Conservation (phyloP, 2,888 invertebrate species). For the Linnaemya tessellans region DNA sequence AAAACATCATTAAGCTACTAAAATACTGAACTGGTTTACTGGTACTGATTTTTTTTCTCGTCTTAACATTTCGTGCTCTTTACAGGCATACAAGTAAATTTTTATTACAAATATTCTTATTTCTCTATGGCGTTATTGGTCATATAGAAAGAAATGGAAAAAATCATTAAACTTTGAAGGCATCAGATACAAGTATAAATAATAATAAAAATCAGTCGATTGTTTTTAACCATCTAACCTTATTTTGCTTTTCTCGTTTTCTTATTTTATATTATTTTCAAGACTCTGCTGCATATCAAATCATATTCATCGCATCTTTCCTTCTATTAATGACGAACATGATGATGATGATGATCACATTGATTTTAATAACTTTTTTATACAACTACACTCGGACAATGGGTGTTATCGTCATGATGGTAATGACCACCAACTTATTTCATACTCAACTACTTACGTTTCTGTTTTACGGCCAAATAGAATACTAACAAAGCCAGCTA, state of each 20-base stretch:
- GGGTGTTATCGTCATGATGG: constrained; percentile 16
- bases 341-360: constrained; percentile 24
- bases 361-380: constrained; percentile 45
- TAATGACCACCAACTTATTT: constrained; percentile 44
- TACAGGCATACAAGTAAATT: background rate
- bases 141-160: constrained; percentile 1
- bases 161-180: constrained; percentile 25
- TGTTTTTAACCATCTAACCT: constrained; percentile 44
- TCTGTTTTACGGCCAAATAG: constrained; percentile 6
- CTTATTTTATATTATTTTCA: background rate
- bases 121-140: background rate
- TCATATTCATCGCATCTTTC: constrained; percentile 1
- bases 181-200: constrained; percentile 20
- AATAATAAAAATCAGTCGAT: constrained; percentile 27
- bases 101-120: background rate
- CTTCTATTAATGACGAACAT: constrained; percentile 26
- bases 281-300: constrained; percentile 11
- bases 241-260: constrained; percentile 30
- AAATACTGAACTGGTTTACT: constrained; percentile 44
- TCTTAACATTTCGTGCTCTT: background rate
- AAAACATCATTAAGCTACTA: constrained; percentile 42
- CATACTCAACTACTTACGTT: constrained; percentile 10
- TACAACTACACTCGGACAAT: constrained; percentile 9
- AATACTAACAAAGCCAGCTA: constrained; percentile 18
- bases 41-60: background rate